Evolutionary conservation across 1,140 invertebrate species (phyloP), one percentile per base, ranked within the genome.

Genomic region (Hestina assimilis): DNA sequence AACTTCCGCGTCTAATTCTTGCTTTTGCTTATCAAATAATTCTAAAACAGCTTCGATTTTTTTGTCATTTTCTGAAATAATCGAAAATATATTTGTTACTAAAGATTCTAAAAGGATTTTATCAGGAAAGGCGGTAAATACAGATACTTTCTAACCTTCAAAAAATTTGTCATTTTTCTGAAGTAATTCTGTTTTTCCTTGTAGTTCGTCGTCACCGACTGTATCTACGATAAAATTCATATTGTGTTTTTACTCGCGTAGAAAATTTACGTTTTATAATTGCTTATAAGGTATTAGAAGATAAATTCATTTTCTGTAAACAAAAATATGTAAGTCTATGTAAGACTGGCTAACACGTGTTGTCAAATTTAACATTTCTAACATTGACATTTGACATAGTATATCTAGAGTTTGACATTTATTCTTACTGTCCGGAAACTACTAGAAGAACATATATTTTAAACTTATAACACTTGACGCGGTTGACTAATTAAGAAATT

Each of bases 201-300:
- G 79, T 0, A 84, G 67, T 29, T 79, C 67, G 19, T 73, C 64
- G 55, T 87, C 77, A 42, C 81, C 83, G 4, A 65, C 72, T 19
- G 80, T 82, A 50, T 87, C 83, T 42, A 87, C 61, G 43, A 87
- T 77, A 48, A 87, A 87, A 65, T 83, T 79, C 83, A 87, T 86
- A 24, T 33, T 51, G 40, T 17, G 23, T 33, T 4, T n/a, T 20
- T 33, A 19, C 19, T 4, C 9, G 17, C 19, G 1, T 17, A 8
- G 1, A 19, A 19, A 35, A 19, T 38, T 19, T 2, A 12, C 6
- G 15, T 17, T 38, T 8, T 17, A n/a, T 38, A 19, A 38, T n/a
- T n/a, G n/a, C n/a, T n/a, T n/a, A n/a, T n/a, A n/a, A n/a, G n/a
- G n/a, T n/a, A n/a, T n/a, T n/a, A n/a, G n/a, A n/a, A n/a, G n/a